These are phyloP conservation scores for Eristalinus aeneus DNA, from an alignment of 2,888 invertebrate genomes.

Conservation along the genomic window DNA sequence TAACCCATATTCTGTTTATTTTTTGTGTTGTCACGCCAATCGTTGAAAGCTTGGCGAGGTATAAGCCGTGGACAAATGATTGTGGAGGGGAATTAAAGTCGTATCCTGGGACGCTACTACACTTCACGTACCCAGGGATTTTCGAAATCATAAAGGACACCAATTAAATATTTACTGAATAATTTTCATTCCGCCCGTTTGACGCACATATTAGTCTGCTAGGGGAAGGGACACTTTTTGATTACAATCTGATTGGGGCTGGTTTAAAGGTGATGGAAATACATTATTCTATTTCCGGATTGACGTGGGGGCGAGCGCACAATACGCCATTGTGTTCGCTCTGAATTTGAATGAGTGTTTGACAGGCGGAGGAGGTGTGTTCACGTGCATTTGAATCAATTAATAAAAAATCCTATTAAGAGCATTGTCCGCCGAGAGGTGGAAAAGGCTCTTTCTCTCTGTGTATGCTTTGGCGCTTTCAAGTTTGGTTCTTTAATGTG, in stretches of 20 bases:
- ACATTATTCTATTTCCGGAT: not conserved
- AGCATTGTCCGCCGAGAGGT: not conserved
- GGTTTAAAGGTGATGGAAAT: not conserved
- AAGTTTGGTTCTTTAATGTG: not conserved
- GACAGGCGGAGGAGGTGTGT: not conserved
- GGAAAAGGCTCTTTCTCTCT: not conserved
- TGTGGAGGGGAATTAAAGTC: not conserved
- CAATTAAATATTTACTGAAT: not conserved
- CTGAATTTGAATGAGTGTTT: not conserved
- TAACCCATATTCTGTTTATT: not conserved
- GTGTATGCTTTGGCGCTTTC: not conserved
- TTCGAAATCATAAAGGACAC: not conserved
- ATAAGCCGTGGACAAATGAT: not conserved
- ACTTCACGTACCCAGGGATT: not conserved
- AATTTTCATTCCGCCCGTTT: not conserved
- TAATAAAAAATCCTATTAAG: not conserved
- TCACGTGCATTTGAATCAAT: not conserved
- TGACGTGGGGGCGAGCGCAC: not conserved
- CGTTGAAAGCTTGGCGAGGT: not conserved
- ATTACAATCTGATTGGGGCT: too few species aligned
- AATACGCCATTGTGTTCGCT: not conserved
- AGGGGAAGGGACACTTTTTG: not conserved
- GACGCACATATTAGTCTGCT: not conserved
- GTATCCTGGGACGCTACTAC: not conserved
- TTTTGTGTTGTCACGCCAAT: not conserved